These are phyloP conservation scores for Argopecten irradians DNA, from an alignment of 1,140 invertebrate species.

Conservation along the genomic window DNA sequence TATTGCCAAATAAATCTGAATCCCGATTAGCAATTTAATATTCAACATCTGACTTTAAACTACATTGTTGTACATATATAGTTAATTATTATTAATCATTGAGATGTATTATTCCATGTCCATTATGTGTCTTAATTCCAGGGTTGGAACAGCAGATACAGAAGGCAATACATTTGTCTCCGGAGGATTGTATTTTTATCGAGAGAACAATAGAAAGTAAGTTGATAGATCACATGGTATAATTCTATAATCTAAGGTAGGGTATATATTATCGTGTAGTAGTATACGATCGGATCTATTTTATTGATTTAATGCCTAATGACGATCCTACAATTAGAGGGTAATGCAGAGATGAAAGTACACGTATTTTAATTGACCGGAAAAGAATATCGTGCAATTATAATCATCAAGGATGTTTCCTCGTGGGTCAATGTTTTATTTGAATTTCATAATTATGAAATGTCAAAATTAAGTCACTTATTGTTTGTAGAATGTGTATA, in stretches of 20 bases:
- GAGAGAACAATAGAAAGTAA: conserved; percentile 46
- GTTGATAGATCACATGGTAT: neutral
- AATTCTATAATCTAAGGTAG: neutral
- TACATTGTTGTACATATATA: conserved; percentile 32
- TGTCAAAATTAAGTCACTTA: no score
- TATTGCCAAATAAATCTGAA: neutral
- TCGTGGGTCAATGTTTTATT: no score
- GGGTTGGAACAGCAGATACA: conserved; percentile 49
- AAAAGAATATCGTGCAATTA: neutral
- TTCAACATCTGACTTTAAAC: conserved; percentile 27
- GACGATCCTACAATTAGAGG: conserved; percentile 27
- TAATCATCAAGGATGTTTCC: no score
- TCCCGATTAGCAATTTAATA: neutral
- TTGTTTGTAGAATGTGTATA: no score
- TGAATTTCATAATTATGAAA: no score
- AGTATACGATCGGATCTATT: conserved; percentile 1
- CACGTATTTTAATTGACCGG: neutral
- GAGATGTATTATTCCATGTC: neutral
- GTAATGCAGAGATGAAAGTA: neutral
- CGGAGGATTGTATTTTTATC: conserved; percentile 37
- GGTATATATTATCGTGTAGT: neutral
- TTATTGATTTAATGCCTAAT: neutral
- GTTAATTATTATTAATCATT: neutral
- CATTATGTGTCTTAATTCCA: conserved; percentile 25
- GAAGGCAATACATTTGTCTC: conserved; percentile 36